phyloP scores from a whole-genome alignment of 2,888 invertebrate genomes.

The Dasypogon diadema region DNA sequence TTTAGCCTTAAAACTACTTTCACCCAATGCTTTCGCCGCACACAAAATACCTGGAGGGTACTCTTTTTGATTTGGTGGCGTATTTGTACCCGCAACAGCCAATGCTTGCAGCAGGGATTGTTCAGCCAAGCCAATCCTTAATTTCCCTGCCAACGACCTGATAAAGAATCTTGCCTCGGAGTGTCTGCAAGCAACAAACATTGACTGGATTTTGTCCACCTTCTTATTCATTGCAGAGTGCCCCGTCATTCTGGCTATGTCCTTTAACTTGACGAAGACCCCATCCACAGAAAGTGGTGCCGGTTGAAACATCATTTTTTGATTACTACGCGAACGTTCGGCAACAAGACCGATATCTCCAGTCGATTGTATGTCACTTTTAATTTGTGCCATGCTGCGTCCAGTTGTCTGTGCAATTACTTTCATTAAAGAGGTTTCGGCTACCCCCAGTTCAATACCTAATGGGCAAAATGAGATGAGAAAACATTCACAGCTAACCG shows the following conservation, averaged over 20 bases:
- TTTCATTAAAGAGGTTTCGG: constrained; percentile 94
- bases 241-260: constrained; percentile 89
- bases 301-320: constrained; percentile 89
- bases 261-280: constrained; percentile 87
- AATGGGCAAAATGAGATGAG: too few relatives aligned
- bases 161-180: constrained; percentile 92
- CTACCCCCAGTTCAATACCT: constrained; percentile 89
- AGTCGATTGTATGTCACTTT: constrained; percentile 71
- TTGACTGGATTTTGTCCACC: constrained; percentile 88
- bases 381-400: constrained; percentile 85
- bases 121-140: constrained; percentile 96
- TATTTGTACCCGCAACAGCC: constrained; percentile 84
- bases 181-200: constrained; percentile 92
- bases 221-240: constrained; percentile 84
- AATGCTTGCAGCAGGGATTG: constrained; percentile 94
- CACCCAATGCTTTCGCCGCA: constrained; percentile 73
- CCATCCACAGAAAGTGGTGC: constrained; percentile 79
- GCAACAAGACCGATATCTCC: constrained; percentile 95
- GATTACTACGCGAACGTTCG: constrained; percentile 84
- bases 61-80: constrained; percentile 78
- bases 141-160: constrained; percentile 90
- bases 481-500: neutral
- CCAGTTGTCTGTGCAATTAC: constrained; percentile 93
- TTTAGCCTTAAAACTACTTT: constrained; percentile 79
- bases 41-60: constrained; percentile 75